A percentile compares a stretch with the other conserved stretches of the same genome.
These are phyloP conservation scores for Abrostola triplasia DNA, from an alignment of 2,888 invertebrate genomes.

Conservation along the genomic window DNA sequence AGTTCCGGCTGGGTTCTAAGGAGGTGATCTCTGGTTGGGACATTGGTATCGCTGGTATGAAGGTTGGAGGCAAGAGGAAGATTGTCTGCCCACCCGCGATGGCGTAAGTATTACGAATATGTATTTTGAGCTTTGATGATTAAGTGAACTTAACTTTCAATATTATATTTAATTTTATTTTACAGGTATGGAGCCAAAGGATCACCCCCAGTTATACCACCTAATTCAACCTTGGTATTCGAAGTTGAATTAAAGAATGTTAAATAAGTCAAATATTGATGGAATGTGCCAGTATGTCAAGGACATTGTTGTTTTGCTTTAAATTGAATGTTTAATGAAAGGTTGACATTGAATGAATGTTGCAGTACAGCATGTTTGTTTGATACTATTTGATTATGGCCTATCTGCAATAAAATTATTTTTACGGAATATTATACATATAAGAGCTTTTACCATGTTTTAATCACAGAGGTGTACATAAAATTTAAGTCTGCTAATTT, in stretches of 20 bases:
- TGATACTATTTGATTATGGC: conserved; percentile 46
- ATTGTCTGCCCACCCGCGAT: conserved; percentile 94
- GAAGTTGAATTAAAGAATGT: conserved; percentile 96
- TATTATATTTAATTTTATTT: conserved; percentile 31
- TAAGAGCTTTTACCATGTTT: conserved; percentile 9
- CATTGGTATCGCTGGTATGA: conserved; percentile 96
- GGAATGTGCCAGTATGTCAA: conserved; percentile 63
- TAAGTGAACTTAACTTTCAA: no score
- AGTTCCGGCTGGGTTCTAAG: conserved; percentile 94
- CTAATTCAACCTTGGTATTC: conserved; percentile 95
- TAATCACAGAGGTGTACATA: conserved; percentile 30
- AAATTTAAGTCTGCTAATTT: conserved; percentile 12
- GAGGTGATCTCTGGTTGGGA: conserved; percentile 98
- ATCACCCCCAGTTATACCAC: conserved; percentile 95
- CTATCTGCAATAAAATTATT: conserved; percentile 55
- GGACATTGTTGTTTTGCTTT: conserved; percentile 67
- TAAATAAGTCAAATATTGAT: conserved; percentile 80
- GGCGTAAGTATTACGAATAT: conserved; percentile 90
- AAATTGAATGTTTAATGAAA: conserved; percentile 63
- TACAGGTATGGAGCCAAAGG: conserved; percentile 92
- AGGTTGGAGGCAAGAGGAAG: conserved; percentile 96
- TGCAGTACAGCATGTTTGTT: conserved; percentile 46
- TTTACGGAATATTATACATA: conserved; percentile 9
- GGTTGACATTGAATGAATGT: conserved; percentile 66
- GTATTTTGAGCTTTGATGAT: no score